Percentiles rank a stretch among this genome's conserved stretches.
Conservation (phyloP, 2,113 vertebrate genomes). For the Saguinus midas region DNA sequence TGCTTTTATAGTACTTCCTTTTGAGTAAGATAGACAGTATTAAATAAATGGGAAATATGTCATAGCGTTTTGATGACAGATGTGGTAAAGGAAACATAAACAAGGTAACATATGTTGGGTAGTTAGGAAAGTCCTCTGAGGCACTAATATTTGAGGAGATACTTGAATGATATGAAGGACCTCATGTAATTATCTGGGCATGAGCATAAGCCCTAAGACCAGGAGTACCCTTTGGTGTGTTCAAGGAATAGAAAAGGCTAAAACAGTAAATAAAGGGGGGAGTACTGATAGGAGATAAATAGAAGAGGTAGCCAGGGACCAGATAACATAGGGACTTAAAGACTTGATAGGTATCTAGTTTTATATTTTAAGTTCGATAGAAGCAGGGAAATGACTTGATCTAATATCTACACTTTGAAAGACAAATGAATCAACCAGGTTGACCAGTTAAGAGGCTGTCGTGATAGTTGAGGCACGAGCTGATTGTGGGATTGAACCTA, state of each 20-base stretch:
- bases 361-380: not conserved
- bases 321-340: not conserved
- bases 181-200: not conserved
- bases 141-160: not conserved
- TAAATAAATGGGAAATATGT: not conserved
- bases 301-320: not conserved
- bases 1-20: not conserved
- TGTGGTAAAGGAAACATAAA: not conserved
- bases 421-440: not conserved
- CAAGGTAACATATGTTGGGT: not conserved
- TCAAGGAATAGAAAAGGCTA: not conserved
- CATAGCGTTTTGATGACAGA: not conserved
- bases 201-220: not conserved
- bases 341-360: not conserved
- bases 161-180: not conserved
- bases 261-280: not conserved
- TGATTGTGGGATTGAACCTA: not conserved
- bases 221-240: not conserved
- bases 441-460: not conserved
- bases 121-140: not conserved
- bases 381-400: not conserved
- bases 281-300: not conserved
- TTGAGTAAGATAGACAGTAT: not conserved
- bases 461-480: not conserved
- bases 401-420: not conserved